Base-by-base conservation (phyloP, 2,113 vertebrate species). In the Sisor rabdophorus region DNA sequence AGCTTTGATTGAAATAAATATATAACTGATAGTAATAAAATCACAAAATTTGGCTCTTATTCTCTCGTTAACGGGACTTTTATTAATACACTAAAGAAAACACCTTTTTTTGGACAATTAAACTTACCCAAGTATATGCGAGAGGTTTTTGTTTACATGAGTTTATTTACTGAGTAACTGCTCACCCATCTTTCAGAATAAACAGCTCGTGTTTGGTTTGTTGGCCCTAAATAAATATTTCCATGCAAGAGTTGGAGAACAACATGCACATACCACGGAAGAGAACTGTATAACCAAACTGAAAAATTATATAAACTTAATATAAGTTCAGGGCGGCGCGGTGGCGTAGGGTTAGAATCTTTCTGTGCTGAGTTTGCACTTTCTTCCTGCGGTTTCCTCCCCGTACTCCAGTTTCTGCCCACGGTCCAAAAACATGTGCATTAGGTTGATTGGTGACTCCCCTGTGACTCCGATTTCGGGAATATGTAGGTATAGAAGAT, bases 151-250 rank as follows among this genome's bases (percentile, higher is more conserved):
- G 60, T 60, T 59, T 22, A 40, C 22, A 40, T 30, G 26, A 76
- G 32, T 12, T 24, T 4, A 47, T 75, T 76, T 75, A 70, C 32
- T 50, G 13, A 30, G 67, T 55, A 55, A 44, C 26, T 71, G 26
- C 52, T 73, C 16, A 11, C 4, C 6, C 19, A 36, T 61, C 53
- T 22, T 54, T 77, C 56, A 82, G 76, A 73, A 80, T 70, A 82
- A 81, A 83, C 55, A 76, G 53, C 30, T 50, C 30, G 20, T 83
- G 75, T 83, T 83, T 83, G 82, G 67, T 79, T 74, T 72, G 11
- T 16, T 63, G 30, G 30, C 63, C 71, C 73, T 79, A 75, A 76
- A 80, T 79, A 83, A 83, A 82, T 77, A 84, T 69, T 56, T 75
- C n/a, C 65, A 22, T 69, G 71, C 64, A 24, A 65, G 58, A 52